These are phyloP conservation scores for Upupa epops DNA, from an alignment of 2,113 vertebrate genomes.

Conservation along the genomic window DNA sequence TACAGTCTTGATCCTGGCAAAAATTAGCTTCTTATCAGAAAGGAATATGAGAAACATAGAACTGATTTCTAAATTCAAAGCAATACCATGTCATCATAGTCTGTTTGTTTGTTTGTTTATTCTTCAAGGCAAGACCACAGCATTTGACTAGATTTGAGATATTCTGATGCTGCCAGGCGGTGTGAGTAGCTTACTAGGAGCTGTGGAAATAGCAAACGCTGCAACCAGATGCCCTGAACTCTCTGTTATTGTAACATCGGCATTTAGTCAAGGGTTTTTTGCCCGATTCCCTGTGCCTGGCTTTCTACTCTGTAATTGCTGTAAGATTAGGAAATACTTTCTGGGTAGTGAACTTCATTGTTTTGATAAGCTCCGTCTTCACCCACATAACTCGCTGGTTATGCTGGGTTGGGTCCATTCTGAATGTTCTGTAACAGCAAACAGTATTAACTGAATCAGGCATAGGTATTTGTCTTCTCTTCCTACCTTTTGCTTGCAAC, in stretches of 20 bases:
- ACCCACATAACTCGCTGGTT: neutral
- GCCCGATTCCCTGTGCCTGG: neutral
- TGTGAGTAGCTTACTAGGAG: neutral
- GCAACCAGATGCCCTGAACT: neutral
- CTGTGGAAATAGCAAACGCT: neutral
- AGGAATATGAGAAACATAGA: neutral
- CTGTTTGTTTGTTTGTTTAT: neutral
- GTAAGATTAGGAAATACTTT: conserved; percentile 2
- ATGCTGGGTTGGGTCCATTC: neutral
- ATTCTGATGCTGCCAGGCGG: neutral
- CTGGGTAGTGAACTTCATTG: neutral
- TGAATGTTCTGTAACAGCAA: neutral
- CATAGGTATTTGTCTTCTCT: neutral
- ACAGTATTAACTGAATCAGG: neutral
- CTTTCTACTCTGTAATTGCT: conserved; percentile 5
- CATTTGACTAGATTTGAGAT: neutral
- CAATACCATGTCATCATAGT: neutral
- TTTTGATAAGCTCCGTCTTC: neutral
- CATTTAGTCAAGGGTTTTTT: neutral
- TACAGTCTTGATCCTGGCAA: neutral
- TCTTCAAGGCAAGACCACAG: neutral
- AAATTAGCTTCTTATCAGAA: neutral
- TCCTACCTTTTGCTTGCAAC: neutral
- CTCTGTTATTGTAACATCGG: neutral
- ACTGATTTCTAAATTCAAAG: neutral